Percentiles rank a stretch among this genome's conserved stretches.
phyloP scores from a whole-genome alignment of 2,113 vertebrate species.

The Microcebus tavaratra region DNA sequence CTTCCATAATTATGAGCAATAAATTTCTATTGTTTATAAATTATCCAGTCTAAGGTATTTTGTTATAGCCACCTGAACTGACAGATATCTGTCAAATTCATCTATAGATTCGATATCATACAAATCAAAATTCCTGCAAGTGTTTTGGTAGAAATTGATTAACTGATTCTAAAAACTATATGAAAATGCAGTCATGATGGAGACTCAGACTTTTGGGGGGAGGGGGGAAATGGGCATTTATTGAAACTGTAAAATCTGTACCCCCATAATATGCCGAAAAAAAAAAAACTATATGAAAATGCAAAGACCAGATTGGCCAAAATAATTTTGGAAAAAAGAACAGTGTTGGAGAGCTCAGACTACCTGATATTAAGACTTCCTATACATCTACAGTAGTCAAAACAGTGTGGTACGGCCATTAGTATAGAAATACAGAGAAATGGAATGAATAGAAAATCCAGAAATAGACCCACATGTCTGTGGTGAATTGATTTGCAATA shows the following conservation, averaged over 20 bases:
- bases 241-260: no score
- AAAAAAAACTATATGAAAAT: slow-evolving; percentile 8
- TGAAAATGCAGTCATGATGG: not conserved
- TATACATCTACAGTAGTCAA: not conserved
- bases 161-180: not conserved
- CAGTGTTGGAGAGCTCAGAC: not conserved
- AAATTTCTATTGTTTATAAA: not conserved
- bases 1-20: not conserved
- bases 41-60: not conserved
- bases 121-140: not conserved
- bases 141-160: slow-evolving; percentile 19
- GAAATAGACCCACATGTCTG: not conserved
- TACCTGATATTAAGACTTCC: not conserved
- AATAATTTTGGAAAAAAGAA: slow-evolving; percentile 47
- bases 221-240: no score
- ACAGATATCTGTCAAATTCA: not conserved
- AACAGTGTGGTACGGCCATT: not conserved
- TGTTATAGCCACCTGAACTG: not conserved
- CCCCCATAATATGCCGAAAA: no score
- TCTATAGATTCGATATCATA: not conserved
- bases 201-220: no score
- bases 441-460: slow-evolving; percentile 9
- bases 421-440: not conserved
- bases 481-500: not conserved
- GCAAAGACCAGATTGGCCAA: not conserved